Conservation (phyloP, 2,797 vertebrate genomes). For the Acanthopagrus latus region DNA sequence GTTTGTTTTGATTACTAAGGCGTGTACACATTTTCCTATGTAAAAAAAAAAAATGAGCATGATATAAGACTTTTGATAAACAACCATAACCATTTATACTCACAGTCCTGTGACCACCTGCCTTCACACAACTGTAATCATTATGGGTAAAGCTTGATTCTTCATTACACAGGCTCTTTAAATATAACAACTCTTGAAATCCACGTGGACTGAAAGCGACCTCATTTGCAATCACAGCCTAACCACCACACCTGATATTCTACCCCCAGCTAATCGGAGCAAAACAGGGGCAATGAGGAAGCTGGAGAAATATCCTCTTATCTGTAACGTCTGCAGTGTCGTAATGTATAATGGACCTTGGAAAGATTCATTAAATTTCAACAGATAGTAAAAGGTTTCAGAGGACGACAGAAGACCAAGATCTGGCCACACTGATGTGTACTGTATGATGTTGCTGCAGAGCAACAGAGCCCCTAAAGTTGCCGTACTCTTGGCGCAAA, state of each 20-base stretch:
- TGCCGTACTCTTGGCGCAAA: constrained; percentile 28
- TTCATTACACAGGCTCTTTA: background rate
- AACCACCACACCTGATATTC: background rate
- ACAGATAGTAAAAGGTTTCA: constrained; percentile 5
- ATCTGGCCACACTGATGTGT: constrained; percentile 19
- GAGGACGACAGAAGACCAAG: background rate
- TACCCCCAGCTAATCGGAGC: background rate
- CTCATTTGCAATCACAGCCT: background rate
- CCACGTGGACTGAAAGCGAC: background rate
- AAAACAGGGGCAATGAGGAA: background rate
- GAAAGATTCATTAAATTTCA: constrained; percentile 1
- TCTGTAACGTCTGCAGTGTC: background rate
- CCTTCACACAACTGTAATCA: background rate
- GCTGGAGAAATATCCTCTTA: constrained; percentile 5
- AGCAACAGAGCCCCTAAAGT: constrained; percentile 19
- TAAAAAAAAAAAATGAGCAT: too few relatives aligned
- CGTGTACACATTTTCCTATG: too few relatives aligned
- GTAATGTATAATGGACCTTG: background rate
- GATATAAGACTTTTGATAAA: too few relatives aligned
- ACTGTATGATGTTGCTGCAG: background rate
- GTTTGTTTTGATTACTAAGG: too few relatives aligned
- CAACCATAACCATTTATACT: too few relatives aligned
- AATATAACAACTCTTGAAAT: background rate
- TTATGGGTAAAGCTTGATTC: background rate
- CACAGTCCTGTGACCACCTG: too few relatives aligned